Base-by-base conservation (phyloP, 2,113 vertebrate genomes). In the Cervus canadensis region DNA sequence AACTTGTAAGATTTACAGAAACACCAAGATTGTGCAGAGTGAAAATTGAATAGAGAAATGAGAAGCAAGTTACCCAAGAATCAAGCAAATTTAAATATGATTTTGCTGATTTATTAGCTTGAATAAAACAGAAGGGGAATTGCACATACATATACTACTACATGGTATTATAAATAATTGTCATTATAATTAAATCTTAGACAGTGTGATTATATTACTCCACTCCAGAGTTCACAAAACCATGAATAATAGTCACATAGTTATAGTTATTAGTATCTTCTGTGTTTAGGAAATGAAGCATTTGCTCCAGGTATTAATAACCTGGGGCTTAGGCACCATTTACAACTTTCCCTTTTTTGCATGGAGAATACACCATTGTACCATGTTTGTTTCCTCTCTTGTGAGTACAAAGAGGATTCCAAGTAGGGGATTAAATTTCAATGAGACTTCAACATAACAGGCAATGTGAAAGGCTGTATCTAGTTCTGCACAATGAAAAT, bases 1-100 rank as follows among this genome's bases (percentile, higher is more conserved):
- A 96, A 90, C 43, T 89, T 83, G 40, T 15, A 96, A 57, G 74
- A 84, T 94, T 88, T 97, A 86, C 30, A 71, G 67, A 96, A 92
- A 87, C 40, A 88, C 62, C 30, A 87, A 78, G 30, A 36, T 76
- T 87, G 52, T 60, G 23, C n/a, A 48, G n/a, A 93, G 81, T 87
- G 60, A 79, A 97, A 90, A 52, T 16, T 64, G 4, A 93, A 16
- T 62, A 21, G 43, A 50, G n/a, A 91, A 91, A 91, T 71, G 60
- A 85, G 62, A 92, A 91, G 60, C 33, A 81, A 87, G 40, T 87
- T 92, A 89, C 19, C 19, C 3, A 81, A 91, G 60, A 94, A 94
- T 64, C 21, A n/a, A 17, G 56, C 85, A 92, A 78, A 91, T 76
- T 90, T 94, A 89, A 96, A 64, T 79, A 50, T 74, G 12, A 91